Conservation (phyloP, 2,797 vertebrate genomes). For the Luscinia luscinia region DNA sequence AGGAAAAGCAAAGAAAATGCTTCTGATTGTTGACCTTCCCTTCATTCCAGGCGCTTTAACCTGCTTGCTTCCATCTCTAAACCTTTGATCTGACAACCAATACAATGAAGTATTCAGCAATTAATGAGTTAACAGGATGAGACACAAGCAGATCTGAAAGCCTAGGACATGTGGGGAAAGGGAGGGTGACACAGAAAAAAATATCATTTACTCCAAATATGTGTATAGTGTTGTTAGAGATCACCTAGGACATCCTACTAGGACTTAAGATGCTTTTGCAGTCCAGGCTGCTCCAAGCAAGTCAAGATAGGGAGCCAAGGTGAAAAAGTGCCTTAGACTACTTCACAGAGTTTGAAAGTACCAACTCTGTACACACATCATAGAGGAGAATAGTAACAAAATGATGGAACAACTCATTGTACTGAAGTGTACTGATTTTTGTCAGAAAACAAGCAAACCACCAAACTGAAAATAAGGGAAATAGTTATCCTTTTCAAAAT, state of each 20-base stretch:
- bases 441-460: not conserved
- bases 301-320: not conserved
- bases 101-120: not conserved
- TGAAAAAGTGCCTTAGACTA: not conserved
- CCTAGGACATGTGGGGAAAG: not conserved
- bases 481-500: not conserved
- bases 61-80: not conserved
- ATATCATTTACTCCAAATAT: not conserved
- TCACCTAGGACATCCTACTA: not conserved
- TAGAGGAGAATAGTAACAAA: not conserved
- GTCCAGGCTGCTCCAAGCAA: not conserved
- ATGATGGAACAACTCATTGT: not conserved
- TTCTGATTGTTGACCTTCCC: not conserved
- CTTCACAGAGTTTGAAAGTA: not conserved
- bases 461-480: not conserved
- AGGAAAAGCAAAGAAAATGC: not conserved
- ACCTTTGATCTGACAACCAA: fast-evolving
- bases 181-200: not conserved
- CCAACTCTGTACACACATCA: not conserved
- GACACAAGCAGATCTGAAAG: not conserved
- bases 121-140: not conserved
- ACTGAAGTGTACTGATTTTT: not conserved
- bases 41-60: not conserved
- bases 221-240: not conserved
- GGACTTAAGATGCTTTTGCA: not conserved